Base-by-base conservation (phyloP, 1,140 invertebrate species). In the Lanistes nyassanus region DNA sequence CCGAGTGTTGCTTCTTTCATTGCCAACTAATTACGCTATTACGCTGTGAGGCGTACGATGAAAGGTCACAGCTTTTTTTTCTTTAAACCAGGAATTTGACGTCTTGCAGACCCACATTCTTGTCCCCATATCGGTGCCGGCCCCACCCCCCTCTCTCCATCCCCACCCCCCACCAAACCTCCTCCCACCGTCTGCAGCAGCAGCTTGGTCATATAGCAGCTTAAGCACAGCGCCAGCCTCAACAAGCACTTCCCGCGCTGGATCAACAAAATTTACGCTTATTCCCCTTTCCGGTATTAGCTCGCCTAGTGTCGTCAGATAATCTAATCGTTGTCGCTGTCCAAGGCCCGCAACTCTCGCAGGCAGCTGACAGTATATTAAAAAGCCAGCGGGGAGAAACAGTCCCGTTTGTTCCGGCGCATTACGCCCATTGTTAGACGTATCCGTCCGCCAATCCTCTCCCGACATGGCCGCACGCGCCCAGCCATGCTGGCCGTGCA, bases 181-280 rank as follows among this genome's bases (percentile, higher is more conserved):
- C 62, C 6, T 37, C 37, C n/a, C 21, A n/a, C n/a, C 29, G 21
- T 26, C 29, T 65, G 31, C 31, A 31, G 31, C 62, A 23, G 31
- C 62, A 36, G 31, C 31, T 34, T 5, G 29, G 21, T 65, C 62
- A 23, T 37, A 31, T 21, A 11, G 21, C n/a, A 23, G 31, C 62
- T 34, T 37, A 16, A 31, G 3, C 62, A 36, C 62, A 37, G 16
- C 37, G 37, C 26, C 6, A 19, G 65, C 62, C 21, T 39, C 36
- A 66, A 39, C 36, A 66, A 42, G 26, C 68, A 34, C n/a, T 47
- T 70, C 53, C 36, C n/a, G 47, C 37, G 31, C 68, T 34, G 68
- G 68, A 70, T 70, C 68, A 70, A 55, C 68, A 70, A 51, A 70
- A 70, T 70, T 70, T 70, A 70, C 68, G 68, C 51, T 70, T 55